These are phyloP conservation scores for Tinea pellionella DNA, from an alignment of 2,888 invertebrate genomes.

Conservation along the genomic window DNA sequence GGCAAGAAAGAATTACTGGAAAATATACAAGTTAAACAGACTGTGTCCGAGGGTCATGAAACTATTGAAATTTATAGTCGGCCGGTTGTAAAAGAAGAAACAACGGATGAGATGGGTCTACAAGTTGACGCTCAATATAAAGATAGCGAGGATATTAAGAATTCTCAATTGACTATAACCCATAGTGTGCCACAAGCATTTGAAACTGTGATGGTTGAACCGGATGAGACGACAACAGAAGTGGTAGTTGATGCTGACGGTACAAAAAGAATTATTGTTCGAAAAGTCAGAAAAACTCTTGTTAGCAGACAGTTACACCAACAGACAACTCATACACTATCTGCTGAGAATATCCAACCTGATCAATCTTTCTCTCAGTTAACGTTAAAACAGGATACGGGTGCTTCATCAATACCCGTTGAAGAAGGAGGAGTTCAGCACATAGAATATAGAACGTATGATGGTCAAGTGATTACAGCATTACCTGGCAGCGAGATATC, in stretches of 20 bases:
- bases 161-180: constrained; percentile 77
- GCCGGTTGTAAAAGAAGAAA: constrained; percentile 59
- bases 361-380: constrained; percentile 77
- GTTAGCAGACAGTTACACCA: constrained; percentile 75
- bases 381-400: constrained; percentile 74
- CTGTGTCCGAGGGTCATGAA: constrained; percentile 72
- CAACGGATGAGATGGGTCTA: constrained; percentile 70
- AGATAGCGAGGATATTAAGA: constrained; percentile 60
- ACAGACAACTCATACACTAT: constrained; percentile 63
- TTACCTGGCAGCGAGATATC: constrained; percentile 73
- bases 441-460: constrained; percentile 72
- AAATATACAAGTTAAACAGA: constrained; percentile 75
- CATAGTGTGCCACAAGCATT: constrained; percentile 81
- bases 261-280: constrained; percentile 82
- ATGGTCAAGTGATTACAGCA: constrained; percentile 72
- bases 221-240: constrained; percentile 85
- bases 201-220: constrained; percentile 84
- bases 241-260: constrained; percentile 85
- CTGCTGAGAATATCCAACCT: constrained; percentile 68
- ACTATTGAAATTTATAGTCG: constrained; percentile 79
- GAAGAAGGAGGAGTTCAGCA: constrained; percentile 74
- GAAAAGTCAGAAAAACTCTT: constrained; percentile 76
- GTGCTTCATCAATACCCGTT: constrained; percentile 59
- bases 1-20: constrained; percentile 65
- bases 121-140: constrained; percentile 80